These are phyloP conservation scores for Adoxophyes honmai DNA, from an alignment of 1,140 invertebrate species.

Conservation along the genomic window DNA sequence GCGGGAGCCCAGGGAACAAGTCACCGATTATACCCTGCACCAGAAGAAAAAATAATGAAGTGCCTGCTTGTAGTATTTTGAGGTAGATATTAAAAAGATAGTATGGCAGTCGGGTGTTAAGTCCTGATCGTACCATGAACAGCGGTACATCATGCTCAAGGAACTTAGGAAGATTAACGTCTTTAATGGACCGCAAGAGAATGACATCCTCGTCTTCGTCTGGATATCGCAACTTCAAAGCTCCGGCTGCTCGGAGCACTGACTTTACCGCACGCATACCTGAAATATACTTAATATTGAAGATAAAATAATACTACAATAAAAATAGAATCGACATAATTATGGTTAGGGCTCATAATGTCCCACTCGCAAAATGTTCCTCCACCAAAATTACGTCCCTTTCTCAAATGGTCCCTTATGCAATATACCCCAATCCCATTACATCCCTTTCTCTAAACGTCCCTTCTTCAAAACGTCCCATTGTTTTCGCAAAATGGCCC, in stretches of 20 bases:
- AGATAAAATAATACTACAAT: not conserved
- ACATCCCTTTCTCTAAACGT: too few species aligned
- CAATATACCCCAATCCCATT: too few species aligned
- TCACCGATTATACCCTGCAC: slow-evolving; percentile 93
- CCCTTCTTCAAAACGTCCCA: too few species aligned
- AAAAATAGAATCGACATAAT: too few species aligned
- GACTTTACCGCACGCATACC: slow-evolving; percentile 93
- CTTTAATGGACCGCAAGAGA: slow-evolving; percentile 92
- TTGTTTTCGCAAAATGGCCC: too few species aligned
- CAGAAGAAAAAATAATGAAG: slow-evolving; percentile 22
- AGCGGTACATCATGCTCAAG: slow-evolving; percentile 91
- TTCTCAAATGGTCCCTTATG: too few species aligned
- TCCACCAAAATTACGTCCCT: too few species aligned
- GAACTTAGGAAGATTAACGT: slow-evolving; percentile 97
- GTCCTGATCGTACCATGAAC: slow-evolving; percentile 82
- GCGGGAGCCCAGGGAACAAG: slow-evolving; percentile 91
- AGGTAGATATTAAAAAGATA: not conserved
- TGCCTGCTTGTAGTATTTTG: not conserved
- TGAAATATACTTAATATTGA: not conserved
- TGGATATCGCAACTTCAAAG: slow-evolving; percentile 93
- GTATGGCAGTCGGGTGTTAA: not conserved
- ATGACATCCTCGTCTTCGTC: slow-evolving; percentile 90
- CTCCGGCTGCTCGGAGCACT: slow-evolving; percentile 92
- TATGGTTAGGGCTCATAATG: too few species aligned
- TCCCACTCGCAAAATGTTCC: too few species aligned